Percentiles rank a stretch among this genome's conserved stretches.
Conservation (phyloP, 23 tunicate genomes). For the Styela clava region DNA sequence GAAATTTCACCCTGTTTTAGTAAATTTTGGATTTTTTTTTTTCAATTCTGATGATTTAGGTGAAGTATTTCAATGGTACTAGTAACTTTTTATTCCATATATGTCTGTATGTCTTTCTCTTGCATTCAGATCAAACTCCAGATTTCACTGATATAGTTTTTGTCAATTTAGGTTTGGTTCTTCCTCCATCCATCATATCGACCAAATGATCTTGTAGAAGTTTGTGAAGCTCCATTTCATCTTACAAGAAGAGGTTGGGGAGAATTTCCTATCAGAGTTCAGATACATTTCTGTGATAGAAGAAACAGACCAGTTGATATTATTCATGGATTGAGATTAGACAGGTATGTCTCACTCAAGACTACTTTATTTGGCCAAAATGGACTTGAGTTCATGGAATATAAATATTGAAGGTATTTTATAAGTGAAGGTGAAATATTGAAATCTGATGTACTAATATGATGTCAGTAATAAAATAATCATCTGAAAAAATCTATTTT, state of each 20-base stretch:
- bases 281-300: slow-evolving; percentile 81
- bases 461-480: too few species aligned
- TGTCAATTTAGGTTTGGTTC: slow-evolving; percentile 84
- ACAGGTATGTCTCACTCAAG: slow-evolving; percentile 37
- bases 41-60: too few species aligned
- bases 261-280: slow-evolving; percentile 86
- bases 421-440: slow-evolving; percentile 2
- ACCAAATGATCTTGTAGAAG: slow-evolving; percentile 79
- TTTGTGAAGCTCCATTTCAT: slow-evolving; percentile 79
- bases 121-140: too few species aligned
- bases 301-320: slow-evolving; percentile 72
- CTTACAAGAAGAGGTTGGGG: slow-evolving; percentile 92
- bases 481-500: too few species aligned
- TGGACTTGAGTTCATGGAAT: not conserved
- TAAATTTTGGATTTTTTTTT: too few species aligned
- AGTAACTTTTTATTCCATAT: too few species aligned
- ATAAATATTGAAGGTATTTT: too few species aligned
- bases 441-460: not conserved
- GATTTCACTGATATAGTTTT: too few species aligned
- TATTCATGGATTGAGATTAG: slow-evolving; percentile 65
- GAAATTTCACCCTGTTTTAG: too few species aligned
- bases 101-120: too few species aligned
- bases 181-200: slow-evolving; percentile 88
- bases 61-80: too few species aligned
- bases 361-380: too few species aligned